Conservation (phyloP, 23 tunicate genomes). For the Pegea sp. region DNA sequence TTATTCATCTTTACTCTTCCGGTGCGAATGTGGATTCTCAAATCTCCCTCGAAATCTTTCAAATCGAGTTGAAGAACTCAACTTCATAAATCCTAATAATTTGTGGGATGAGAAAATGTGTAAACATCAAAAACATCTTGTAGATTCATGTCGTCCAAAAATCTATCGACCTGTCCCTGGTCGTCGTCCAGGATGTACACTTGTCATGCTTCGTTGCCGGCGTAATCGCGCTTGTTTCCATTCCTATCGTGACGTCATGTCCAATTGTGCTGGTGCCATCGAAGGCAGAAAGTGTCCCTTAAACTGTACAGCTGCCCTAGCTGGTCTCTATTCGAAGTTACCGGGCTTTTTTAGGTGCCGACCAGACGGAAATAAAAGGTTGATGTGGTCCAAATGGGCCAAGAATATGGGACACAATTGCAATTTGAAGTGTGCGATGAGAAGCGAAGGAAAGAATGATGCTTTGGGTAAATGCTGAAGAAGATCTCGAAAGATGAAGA, state of each 20-base stretch:
- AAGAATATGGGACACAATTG: neutral
- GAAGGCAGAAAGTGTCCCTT: neutral
- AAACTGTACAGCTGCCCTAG: neutral
- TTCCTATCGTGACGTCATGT: neutral
- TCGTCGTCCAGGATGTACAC: neutral
- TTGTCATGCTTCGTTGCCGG: neutral
- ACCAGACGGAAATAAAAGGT: neutral
- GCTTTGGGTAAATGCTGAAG: neutral
- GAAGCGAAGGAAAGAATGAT: neutral
- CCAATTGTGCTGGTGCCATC: neutral
- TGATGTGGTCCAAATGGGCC: neutral
- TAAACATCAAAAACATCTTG: neutral
- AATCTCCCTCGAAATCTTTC: neutral
- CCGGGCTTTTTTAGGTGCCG: neutral
- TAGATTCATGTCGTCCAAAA: neutral
- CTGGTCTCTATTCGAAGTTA: neutral
- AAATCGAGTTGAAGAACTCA: neutral
- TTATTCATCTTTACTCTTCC: neutral
- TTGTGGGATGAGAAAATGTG: slow-evolving; percentile 1
- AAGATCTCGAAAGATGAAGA: too few relatives aligned
- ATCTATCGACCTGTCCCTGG: neutral
- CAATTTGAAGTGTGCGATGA: neutral
- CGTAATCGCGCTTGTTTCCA: neutral
- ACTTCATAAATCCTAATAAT: neutral
- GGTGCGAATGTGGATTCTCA: neutral